Percentiles rank a stretch among this genome's conserved stretches.
Conservation (phyloP, 2,888 invertebrate genomes). For the Junonia oenone region DNA sequence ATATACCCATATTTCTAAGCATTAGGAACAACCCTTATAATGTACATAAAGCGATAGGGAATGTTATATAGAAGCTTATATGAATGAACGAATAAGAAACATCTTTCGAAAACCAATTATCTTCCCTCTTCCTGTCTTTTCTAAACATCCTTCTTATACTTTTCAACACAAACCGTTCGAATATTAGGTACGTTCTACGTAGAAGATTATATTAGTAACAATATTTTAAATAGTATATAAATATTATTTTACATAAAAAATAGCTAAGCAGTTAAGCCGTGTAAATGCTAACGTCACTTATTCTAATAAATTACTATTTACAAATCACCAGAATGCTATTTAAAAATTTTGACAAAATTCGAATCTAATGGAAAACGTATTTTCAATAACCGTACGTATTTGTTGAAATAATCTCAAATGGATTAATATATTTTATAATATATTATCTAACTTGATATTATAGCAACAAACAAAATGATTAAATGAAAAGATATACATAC, state of each 20-base stretch:
- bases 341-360: slow-evolving; percentile 18
- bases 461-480: background rate
- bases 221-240: slow-evolving; percentile 75
- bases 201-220: slow-evolving; percentile 45
- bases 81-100: slow-evolving; percentile 32
- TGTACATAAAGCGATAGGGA: slow-evolving; percentile 54
- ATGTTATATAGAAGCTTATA: slow-evolving; percentile 51
- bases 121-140: background rate
- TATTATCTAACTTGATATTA: slow-evolving; percentile 4
- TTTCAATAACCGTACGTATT: background rate
- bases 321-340: slow-evolving; percentile 72
- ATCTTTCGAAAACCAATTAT: slow-evolving; percentile 2
- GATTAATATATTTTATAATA: background rate
- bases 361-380: background rate
- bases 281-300: slow-evolving; percentile 72
- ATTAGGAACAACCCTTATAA: slow-evolving; percentile 66
- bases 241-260: slow-evolving; percentile 77
- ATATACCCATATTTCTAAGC: slow-evolving; percentile 48
- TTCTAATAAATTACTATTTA: slow-evolving; percentile 77
- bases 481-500: background rate
- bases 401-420: slow-evolving; percentile 13
- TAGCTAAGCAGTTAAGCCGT: slow-evolving; percentile 70
- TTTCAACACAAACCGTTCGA: slow-evolving; percentile 4
- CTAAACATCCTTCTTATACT: slow-evolving; percentile 1
- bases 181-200: slow-evolving; percentile 29